Evolutionary conservation across 1,140 invertebrate species (phyloP).

Genomic region (Araneus ventricosus): DNA sequence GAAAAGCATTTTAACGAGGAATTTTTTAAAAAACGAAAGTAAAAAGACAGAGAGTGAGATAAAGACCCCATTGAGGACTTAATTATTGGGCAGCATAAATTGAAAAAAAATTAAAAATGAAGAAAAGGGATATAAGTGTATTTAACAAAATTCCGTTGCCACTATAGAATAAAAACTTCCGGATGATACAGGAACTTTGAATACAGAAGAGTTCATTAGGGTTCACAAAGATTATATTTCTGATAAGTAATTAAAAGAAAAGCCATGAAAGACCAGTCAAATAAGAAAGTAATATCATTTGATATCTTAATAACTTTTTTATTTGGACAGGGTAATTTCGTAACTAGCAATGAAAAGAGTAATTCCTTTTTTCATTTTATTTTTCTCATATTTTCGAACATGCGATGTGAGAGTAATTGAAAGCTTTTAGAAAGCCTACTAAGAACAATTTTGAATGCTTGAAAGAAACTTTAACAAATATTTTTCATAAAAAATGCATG

Average conservation of each 20-base stretch:
- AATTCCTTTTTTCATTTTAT: neutral
- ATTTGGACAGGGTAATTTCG: neutral
- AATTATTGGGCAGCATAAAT: slow-evolving; percentile 60
- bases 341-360: neutral
- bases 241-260: slow-evolving; percentile 18
- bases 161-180: neutral
- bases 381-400: neutral
- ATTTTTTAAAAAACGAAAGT: neutral
- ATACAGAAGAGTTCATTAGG: slow-evolving; percentile 11
- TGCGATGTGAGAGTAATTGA: neutral
- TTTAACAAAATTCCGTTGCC: neutral
- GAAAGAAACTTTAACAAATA: neutral
- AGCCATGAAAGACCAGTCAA: neutral
- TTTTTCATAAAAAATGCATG: neutral
- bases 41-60: slow-evolving; percentile 9
- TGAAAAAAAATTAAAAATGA: slow-evolving; percentile 39
- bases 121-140: slow-evolving; percentile 1
- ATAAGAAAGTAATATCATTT: slow-evolving; percentile 1
- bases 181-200: slow-evolving; percentile 1
- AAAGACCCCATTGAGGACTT: slow-evolving; percentile 48
- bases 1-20: slow-evolving; percentile 67
- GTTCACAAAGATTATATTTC: slow-evolving; percentile 10
- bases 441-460: neutral
- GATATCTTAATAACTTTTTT: neutral
- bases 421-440: neutral